Conservation (phyloP, 2,113 vertebrate genomes). For the Apaloderma vittatum region DNA sequence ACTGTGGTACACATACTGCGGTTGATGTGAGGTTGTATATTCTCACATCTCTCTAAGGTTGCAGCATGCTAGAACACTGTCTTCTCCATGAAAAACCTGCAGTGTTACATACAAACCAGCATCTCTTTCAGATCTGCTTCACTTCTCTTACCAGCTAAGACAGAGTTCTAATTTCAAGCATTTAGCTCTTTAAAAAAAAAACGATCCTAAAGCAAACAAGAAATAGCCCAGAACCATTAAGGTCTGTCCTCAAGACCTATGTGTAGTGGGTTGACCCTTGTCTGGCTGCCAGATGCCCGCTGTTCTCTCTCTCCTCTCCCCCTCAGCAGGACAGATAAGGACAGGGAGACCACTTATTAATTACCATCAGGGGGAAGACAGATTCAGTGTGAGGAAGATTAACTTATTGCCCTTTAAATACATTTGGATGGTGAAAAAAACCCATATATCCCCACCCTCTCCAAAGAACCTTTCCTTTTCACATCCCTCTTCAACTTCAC, state of each 20-base stretch:
- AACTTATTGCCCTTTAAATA: not conserved
- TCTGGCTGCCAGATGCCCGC: not conserved
- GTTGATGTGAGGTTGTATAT: not conserved
- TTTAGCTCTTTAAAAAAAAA: not conserved
- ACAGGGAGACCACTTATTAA: not conserved
- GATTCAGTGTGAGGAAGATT: not conserved
- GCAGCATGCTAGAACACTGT: not conserved
- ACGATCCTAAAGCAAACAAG: not conserved
- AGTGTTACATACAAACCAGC: not conserved
- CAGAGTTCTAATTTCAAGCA: not conserved
- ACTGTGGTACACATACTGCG: not conserved
- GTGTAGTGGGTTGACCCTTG: not conserved
- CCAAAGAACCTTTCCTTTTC: not conserved
- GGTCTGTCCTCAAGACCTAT: not conserved
- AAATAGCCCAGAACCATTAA: not conserved
- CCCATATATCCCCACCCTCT: too few relatives aligned
- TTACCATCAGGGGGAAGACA: not conserved
- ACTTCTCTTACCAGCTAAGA: not conserved
- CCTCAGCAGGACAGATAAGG: not conserved
- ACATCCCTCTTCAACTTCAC: not conserved
- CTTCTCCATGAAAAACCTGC: not conserved
- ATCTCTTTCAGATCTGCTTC: not conserved
- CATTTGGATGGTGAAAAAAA: not conserved
- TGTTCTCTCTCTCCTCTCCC: not conserved
- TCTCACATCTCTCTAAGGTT: not conserved